phyloP scores from a whole-genome alignment of 2,797 vertebrate species.

The Ptychobarbus kaznakovi region DNA sequence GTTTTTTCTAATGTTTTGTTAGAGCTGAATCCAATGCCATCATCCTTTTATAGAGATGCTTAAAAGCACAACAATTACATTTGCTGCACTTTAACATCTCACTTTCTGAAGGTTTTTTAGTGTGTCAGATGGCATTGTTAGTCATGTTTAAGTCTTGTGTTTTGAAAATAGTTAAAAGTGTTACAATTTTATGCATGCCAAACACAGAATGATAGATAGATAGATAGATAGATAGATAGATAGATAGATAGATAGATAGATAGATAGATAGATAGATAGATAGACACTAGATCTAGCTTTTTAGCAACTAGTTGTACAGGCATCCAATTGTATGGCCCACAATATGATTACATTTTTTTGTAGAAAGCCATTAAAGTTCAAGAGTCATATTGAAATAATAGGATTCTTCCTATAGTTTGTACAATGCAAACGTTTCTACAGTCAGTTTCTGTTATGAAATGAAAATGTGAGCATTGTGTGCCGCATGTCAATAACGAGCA shows the following conservation, averaged over 20 bases:
- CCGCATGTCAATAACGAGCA: background rate
- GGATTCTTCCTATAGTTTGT: background rate
- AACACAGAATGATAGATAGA: background rate
- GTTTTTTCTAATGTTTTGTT: conserved; percentile 1
- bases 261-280: background rate
- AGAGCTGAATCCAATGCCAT: background rate
- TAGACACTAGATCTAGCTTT: no score
- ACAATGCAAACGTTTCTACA: background rate
- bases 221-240: background rate
- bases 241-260: background rate
- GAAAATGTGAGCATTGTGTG: background rate
- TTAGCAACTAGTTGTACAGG: no score
- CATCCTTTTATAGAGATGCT: background rate
- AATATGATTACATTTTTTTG: no score
- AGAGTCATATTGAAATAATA: conserved; percentile 12
- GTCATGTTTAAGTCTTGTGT: background rate
- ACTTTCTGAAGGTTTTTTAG: background rate
- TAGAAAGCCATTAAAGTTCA: background rate
- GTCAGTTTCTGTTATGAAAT: background rate
- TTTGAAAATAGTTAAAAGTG: background rate
- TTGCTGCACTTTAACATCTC: background rate
- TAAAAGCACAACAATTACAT: conserved; percentile 7
- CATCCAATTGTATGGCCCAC: no score
- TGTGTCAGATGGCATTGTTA: background rate
- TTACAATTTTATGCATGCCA: background rate